Base-by-base conservation (phyloP, 2,888 invertebrate species). In the Ypsolopha sequella region DNA sequence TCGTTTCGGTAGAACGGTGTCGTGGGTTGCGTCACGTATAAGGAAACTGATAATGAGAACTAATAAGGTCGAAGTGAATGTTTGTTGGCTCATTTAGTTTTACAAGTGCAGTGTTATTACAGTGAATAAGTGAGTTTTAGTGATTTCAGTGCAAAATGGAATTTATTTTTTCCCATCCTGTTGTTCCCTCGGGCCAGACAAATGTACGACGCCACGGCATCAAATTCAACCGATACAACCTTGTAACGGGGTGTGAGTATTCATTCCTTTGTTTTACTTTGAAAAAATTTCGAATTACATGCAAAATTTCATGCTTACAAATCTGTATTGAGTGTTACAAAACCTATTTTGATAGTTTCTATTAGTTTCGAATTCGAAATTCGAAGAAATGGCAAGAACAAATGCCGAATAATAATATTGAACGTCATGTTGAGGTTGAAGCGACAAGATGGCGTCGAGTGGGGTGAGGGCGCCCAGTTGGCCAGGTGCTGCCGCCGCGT, bases 401-500 rank as follows among this genome's bases (percentile, higher is more conserved):
- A 65, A 73, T 67, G 73, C 69, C 61, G 58, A 77, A 77, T 77
- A 80, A 79, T 80, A 84, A 77, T 84, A 84, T 79, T 70, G 76
- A 79, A 84, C 85, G 85, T 82, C 84, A 84, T 71, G 74, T 64
- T 79, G 76, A 80, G 74, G 78, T 76, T 79, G 67, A 73, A 63
- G 70, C 73, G 63, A 76, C 85, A 84, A 84, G 82, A 85, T 85
- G 85, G 85, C 85, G 85, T 67, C 84, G 75, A 79, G 85, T 82
- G 85, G 84, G 86, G 86, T 82, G 85, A 80, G 80, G 77, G 84
- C 82, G 78, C 77, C 82, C 86, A 86, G 86, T 86, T 81, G 75
- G 81, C 84, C 86, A 86, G 87, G 87, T 87, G 87, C 87, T 87
- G 87, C 87, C 86, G 87, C 86, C 85, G 86, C 87, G 87, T 84